Percentiles rank a stretch among this genome's conserved stretches.
Conservation (phyloP, 2,888 invertebrate genomes). For the Creontiades dilutus region DNA sequence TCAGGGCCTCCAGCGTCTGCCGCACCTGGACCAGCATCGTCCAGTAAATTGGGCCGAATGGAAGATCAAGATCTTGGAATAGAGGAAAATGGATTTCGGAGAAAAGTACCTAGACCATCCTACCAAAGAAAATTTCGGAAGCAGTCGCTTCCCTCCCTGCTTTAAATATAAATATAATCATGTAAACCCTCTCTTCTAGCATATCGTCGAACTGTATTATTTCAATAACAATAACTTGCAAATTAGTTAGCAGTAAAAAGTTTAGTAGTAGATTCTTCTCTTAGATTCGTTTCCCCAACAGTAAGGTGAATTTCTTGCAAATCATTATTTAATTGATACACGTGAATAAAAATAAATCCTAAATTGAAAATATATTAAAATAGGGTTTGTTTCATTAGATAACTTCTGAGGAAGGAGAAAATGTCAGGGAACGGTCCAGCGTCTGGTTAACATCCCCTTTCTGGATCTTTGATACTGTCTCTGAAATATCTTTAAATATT, state of each 20-base stretch:
- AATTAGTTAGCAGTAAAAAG: background rate
- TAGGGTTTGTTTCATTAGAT: too few species aligned
- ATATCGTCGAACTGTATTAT: background rate
- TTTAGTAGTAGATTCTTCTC: background rate
- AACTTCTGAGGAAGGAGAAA: too few species aligned
- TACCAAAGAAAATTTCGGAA: background rate
- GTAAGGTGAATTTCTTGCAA: background rate
- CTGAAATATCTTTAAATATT: background rate
- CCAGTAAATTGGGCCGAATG: too few species aligned
- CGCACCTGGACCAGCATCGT: too few species aligned
- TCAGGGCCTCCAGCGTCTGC: too few species aligned
- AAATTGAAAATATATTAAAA: too few species aligned
- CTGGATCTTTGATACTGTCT: background rate
- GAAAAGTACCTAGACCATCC: background rate
- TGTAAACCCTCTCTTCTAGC: too few species aligned
- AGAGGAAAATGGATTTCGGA: background rate
- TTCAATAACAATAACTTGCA: background rate
- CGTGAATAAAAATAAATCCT: background rate
- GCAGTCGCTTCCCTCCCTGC: background rate
- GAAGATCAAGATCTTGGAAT: background rate
- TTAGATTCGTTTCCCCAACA: background rate
- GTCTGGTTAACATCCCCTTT: too few species aligned
- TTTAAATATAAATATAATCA: constrained; percentile 1
- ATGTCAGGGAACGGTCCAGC: too few species aligned
- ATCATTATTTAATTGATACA: background rate